Percentiles rank a stretch among this genome's conserved stretches.
phyloP scores from a whole-genome alignment of 2,797 vertebrate genomes.

The Darevskia mixta region DNA sequence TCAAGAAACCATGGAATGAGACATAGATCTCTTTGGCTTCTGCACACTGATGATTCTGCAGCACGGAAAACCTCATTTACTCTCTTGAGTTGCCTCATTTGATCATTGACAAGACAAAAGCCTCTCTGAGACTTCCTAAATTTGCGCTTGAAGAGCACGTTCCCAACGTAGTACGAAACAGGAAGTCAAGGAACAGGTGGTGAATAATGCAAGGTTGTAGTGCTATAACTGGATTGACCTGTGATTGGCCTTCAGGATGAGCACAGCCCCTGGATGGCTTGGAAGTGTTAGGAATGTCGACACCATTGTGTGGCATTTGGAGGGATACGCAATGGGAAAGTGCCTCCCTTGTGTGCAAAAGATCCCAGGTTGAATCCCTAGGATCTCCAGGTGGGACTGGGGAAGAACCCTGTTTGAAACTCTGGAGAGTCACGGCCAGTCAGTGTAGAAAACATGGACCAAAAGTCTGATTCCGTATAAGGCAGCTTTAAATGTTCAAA shows the following conservation, averaged over 20 bases:
- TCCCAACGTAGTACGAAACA: not conserved
- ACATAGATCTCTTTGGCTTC: not conserved
- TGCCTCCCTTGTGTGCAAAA: not conserved
- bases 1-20: not conserved
- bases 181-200: not conserved
- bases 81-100: conserved; percentile 4
- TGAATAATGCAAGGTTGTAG: not conserved
- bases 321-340: no score
- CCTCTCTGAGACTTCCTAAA: not conserved
- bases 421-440: not conserved
- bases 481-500: not conserved
- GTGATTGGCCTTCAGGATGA: not conserved
- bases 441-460: not conserved
- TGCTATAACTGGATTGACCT: not conserved
- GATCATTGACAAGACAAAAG: not conserved
- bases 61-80: not conserved
- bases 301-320: not conserved
- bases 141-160: not conserved
- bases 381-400: not conserved
- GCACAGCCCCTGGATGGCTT: not conserved
- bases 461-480: not conserved
- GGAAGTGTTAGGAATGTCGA: not conserved
- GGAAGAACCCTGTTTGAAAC: not conserved
- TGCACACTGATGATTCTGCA: not conserved
- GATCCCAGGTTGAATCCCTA: not conserved